Conservation (phyloP, 2,113 vertebrate species). For the Tupaia tana region DNA sequence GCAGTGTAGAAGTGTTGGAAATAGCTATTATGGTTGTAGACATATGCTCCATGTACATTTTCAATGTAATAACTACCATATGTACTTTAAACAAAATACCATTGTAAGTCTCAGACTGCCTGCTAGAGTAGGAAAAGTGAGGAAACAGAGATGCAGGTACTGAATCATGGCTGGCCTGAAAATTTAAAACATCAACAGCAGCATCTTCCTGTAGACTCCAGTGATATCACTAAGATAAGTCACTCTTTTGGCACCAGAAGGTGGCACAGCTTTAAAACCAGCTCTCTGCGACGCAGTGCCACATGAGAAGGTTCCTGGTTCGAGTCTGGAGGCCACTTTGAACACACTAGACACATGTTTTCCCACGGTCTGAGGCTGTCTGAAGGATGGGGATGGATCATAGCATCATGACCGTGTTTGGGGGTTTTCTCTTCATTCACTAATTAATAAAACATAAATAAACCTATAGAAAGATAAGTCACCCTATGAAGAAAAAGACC, state of each 20-base stretch:
- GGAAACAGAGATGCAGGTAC: background rate
- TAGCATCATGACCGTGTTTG: too few species aligned
- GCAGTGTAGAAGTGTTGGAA: constrained; percentile 57
- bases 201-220: background rate
- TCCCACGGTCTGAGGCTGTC: too few species aligned
- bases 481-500: background rate
- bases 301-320: too few species aligned
- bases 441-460: too few species aligned
- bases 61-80: constrained; percentile 75
- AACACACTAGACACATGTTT: too few species aligned
- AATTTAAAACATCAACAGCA: background rate
- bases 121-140: background rate
- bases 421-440: too few species aligned
- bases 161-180: background rate
- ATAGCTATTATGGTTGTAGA: constrained; percentile 53
- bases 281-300: too few species aligned
- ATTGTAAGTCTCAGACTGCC: constrained; percentile 48
- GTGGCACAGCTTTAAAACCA: too few species aligned
- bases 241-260: background rate
- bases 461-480: too few species aligned
- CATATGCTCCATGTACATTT: constrained; percentile 50
- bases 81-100: constrained; percentile 70
- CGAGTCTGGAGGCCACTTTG: too few species aligned
- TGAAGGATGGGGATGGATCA: too few species aligned
- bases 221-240: background rate